Conservation (phyloP, 2,113 vertebrate species). For the Forbesichthys papilliferus region DNA sequence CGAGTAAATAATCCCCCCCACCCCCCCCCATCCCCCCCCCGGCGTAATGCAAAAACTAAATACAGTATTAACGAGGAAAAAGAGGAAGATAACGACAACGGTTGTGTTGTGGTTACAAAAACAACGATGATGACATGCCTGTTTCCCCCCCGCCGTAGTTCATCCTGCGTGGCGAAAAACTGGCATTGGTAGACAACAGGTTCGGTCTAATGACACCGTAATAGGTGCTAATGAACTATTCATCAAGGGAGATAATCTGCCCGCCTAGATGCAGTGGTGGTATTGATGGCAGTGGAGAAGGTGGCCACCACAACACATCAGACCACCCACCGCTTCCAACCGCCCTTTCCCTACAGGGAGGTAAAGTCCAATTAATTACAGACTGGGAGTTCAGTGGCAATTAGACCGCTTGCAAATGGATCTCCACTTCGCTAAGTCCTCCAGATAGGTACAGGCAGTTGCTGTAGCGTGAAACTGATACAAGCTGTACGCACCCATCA, state of each 20-base stretch:
- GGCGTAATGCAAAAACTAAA: conserved; percentile 33
- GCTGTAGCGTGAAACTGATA: conserved; percentile 11
- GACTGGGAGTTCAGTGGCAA: conserved; percentile 62
- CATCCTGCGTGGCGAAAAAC: conserved; percentile 31
- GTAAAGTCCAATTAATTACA: conserved; percentile 64
- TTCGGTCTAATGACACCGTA: conserved; percentile 53
- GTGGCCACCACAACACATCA: conserved; percentile 58
- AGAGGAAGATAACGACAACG: conserved; percentile 19
- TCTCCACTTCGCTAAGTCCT: conserved; percentile 23
- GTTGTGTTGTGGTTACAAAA: conserved; percentile 15
- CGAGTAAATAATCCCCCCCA: conserved; percentile 39
- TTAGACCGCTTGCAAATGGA: conserved; percentile 46
- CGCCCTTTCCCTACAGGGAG: conserved; percentile 37
- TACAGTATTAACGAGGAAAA: conserved; percentile 2
- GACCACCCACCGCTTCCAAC: conserved; percentile 47
- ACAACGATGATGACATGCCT: conserved; percentile 12
- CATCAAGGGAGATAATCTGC: conserved; percentile 57
- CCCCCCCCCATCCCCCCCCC: neutral
- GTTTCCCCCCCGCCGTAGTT: conserved; percentile 24
- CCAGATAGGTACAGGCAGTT: neutral
- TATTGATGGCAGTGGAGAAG: conserved; percentile 54
- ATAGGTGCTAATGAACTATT: conserved; percentile 66
- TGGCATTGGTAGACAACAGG: conserved; percentile 33
- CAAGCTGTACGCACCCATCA: conserved; percentile 9
- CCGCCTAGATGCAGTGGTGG: conserved; percentile 36